phyloP scores from a whole-genome alignment of 2,888 invertebrate genomes.

The Apodemia hepburni region DNA sequence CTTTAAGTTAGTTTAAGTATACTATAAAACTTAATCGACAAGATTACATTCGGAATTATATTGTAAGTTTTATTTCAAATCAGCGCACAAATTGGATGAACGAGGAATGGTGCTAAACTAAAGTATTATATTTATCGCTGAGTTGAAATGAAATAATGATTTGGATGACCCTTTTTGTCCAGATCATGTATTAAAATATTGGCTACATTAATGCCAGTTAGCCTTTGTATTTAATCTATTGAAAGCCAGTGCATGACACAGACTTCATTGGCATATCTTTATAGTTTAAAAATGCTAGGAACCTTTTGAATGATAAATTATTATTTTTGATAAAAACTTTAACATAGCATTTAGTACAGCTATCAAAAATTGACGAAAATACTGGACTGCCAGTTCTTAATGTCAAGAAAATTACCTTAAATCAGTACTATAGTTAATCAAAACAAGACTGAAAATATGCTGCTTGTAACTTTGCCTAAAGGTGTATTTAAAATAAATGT shows the following conservation, averaged over 20 bases:
- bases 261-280: background rate
- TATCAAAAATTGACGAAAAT: too few species aligned
- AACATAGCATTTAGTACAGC: too few species aligned
- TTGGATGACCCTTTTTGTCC: conserved; percentile 76
- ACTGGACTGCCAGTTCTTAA: too few species aligned
- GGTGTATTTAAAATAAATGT: background rate
- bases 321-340: too few species aligned
- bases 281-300: background rate
- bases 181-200: conserved; percentile 46
- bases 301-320: too few species aligned
- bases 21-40: conserved; percentile 42
- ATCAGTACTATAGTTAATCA: background rate
- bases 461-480: background rate
- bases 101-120: conserved; percentile 59
- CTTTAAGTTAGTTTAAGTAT: conserved; percentile 51
- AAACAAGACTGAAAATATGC: conserved; percentile 1
- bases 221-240: conserved; percentile 38
- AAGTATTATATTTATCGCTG: conserved; percentile 47
- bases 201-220: conserved; percentile 33
- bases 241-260: conserved; percentile 26
- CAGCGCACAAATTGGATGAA: conserved; percentile 49
- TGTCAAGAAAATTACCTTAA: background rate
- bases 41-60: conserved; percentile 36
- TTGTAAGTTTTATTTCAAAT: conserved; percentile 68
- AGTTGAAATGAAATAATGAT: conserved; percentile 73